These are phyloP conservation scores for Theropithecus gelada DNA, from an alignment of 2,113 vertebrate species.

Conservation along the genomic window DNA sequence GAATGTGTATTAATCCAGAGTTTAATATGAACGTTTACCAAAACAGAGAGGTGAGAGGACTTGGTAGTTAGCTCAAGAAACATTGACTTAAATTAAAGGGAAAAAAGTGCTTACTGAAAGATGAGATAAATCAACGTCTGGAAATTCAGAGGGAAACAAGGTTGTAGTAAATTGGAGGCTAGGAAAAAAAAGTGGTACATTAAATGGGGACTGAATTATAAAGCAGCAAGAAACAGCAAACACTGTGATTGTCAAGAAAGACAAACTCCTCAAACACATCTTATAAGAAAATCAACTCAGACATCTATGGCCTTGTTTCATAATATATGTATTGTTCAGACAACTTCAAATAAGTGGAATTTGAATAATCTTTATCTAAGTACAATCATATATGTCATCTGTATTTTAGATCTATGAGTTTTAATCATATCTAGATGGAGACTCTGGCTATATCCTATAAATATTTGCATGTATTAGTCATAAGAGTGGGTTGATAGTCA, in stretches of 20 bases:
- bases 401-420: not conserved
- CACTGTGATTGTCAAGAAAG: not conserved
- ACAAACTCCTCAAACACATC: fast-evolving
- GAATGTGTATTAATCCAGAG: not conserved
- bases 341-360: not conserved
- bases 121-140: not conserved
- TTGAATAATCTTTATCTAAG: not conserved
- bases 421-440: not conserved
- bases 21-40: not conserved
- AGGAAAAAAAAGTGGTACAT: not conserved
- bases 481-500: not conserved
- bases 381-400: not conserved
- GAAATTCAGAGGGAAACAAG: not conserved
- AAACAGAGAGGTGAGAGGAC: not conserved
- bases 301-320: not conserved
- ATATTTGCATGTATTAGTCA: not conserved
- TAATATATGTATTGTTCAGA: not conserved
- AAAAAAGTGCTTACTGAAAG: not conserved
- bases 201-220: not conserved
- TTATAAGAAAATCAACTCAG: not conserved
- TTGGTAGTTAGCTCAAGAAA: not conserved
- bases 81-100: not conserved
- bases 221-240: not conserved
- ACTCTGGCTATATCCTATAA: not conserved
- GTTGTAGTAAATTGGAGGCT: not conserved